Base-by-base conservation (phyloP, 2,888 invertebrate species). In the Cantharis rustica region DNA sequence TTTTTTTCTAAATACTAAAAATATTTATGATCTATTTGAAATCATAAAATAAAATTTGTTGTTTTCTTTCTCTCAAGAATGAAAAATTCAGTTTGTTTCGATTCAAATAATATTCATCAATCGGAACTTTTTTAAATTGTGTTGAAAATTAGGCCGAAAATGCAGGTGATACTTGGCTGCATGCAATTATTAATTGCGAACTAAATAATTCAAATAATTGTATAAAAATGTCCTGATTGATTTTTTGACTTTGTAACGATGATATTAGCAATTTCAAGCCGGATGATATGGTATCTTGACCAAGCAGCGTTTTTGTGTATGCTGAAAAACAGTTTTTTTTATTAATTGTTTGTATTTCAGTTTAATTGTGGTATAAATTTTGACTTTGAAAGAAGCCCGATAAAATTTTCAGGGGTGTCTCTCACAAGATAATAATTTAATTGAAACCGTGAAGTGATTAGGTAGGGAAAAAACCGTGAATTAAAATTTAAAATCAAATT, bases 221-320 rank as follows among this genome's bases (percentile, higher is more conserved):
- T 80, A 90, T 83, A 75, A 86, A 85, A 26, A 90, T 84, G 83
- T 90, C 90, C 78, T 87, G 84, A 82, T 90, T 90, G 69, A 90
- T 88, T 79, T 87, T 89, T 75, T 86, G 86, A 63, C 86, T 85
- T 83, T 89, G 88, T 16, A 89, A 84, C 1, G 90, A 89, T 61
- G 84, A 85, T 23, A 90, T 82, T 16, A 90, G 82, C 75, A 90
- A 86, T 75, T 83, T 84, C 0, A 89, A 66, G 62, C 88, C 87
- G 11, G 84, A 81, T 71, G 82, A 82, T 5, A 88, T 80, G 16
- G 87, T 87, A 0, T 86, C 84, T 69, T 87, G 86, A 3, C 89
- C 89, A 73, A 90, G 84, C 78, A 88, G 77, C 76, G 86, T 83
- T 78, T 87, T 85, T 10, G 85, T 26, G 72, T 77, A 79, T 81